These are phyloP conservation scores for Bellardia bayeri DNA, from an alignment of 2,888 invertebrate species.

Conservation along the genomic window DNA sequence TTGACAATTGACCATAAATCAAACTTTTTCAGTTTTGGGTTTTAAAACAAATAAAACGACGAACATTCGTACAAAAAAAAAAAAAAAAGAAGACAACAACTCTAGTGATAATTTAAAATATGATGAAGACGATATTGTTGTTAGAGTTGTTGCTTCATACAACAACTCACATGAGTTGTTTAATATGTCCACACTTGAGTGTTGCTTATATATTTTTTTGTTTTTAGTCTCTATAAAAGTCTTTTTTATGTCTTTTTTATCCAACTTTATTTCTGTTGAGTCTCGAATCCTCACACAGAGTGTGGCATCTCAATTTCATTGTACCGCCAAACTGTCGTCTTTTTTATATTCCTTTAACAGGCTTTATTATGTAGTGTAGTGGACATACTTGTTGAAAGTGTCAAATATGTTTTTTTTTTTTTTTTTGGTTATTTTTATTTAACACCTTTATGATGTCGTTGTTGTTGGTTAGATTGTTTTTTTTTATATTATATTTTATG, in stretches of 20 bases:
- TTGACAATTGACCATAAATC: conserved; percentile 84
- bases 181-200: conserved; percentile 58
- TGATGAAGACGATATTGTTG: conserved; percentile 61
- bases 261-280: conserved; percentile 8
- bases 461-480: conserved; percentile 25
- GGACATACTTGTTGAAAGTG: conserved; percentile 64
- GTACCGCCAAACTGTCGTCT: conserved; percentile 70
- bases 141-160: conserved; percentile 39
- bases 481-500: conserved; percentile 30
- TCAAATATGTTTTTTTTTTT: conserved; percentile 54
- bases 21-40: conserved; percentile 75
- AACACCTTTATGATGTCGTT: conserved; percentile 63
- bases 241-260: conserved; percentile 14
- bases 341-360: conserved; percentile 49
- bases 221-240: background rate
- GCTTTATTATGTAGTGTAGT: conserved; percentile 32
- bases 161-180: conserved; percentile 46
- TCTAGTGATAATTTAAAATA: conserved; percentile 65
- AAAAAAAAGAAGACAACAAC: conserved; percentile 48
- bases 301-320: conserved; percentile 74
- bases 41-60: conserved; percentile 59
- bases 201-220: conserved; percentile 15
- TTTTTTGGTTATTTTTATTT: conserved; percentile 53
- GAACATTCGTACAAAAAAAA: conserved; percentile 9
- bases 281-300: conserved; percentile 45